Evolutionary conservation across 1,140 invertebrate species (phyloP).

Genomic region (Cotesia typhae): DNA sequence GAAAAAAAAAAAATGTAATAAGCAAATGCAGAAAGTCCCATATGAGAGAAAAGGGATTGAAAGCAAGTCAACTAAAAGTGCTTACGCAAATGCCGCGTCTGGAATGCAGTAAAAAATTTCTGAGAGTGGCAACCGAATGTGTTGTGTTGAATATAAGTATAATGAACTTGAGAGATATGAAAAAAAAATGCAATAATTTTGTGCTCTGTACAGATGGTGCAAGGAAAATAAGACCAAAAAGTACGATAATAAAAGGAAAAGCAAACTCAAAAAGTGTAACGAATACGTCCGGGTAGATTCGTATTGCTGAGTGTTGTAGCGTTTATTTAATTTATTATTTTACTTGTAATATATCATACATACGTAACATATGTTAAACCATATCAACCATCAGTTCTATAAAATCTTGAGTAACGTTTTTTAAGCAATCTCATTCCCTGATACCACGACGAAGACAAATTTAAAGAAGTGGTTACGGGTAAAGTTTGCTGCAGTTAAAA

Average conservation of each 20-base stretch:
- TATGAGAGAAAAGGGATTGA: constrained; percentile 21
- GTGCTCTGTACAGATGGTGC: constrained; percentile 9
- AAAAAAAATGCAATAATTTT: too few relatives aligned
- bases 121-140: constrained; percentile 14
- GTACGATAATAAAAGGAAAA: constrained; percentile 38
- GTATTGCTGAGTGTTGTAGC: background rate
- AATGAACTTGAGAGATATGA: background rate
- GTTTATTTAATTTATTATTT: background rate
- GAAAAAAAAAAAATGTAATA: constrained; percentile 16
- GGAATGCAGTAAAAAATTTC: constrained; percentile 17
- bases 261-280: constrained; percentile 3
- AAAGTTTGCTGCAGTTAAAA: too few relatives aligned
- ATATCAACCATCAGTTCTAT: too few relatives aligned
- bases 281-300: constrained; percentile 1
- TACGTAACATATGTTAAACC: too few relatives aligned
- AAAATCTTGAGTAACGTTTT: too few relatives aligned
- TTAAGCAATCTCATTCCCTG: too few relatives aligned
- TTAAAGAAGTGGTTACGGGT: too few relatives aligned
- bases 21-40: background rate
- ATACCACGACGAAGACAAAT: too few relatives aligned
- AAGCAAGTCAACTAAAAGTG: constrained; percentile 18
- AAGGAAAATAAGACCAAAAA: constrained; percentile 43
- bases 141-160: background rate
- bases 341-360: background rate
- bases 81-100: constrained; percentile 36